Conservation (phyloP, 2,113 vertebrate genomes). For the Loxodonta africana region DNA sequence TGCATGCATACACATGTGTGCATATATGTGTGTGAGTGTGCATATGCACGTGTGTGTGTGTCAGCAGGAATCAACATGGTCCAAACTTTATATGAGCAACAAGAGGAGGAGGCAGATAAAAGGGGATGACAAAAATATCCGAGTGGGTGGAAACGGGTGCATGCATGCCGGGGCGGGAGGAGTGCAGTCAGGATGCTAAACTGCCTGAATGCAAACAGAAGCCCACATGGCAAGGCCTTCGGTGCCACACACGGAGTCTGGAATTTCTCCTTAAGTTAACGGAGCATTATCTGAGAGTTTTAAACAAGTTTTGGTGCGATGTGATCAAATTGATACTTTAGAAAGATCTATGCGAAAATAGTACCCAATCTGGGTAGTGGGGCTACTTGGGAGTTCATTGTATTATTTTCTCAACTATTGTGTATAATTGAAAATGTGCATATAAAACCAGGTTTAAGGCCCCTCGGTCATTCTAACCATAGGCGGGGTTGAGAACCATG, state of each 20-base stretch:
- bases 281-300: neutral
- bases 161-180: too few relatives aligned
- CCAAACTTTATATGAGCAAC: neutral
- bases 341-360: neutral
- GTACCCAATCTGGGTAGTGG: neutral
- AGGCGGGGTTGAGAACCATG: neutral
- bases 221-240: neutral
- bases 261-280: neutral
- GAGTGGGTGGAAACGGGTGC: too few relatives aligned
- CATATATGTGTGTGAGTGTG: neutral
- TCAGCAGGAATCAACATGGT: neutral
- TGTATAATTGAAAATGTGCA: neutral
- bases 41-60: too few relatives aligned
- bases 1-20: neutral
- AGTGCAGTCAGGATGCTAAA: neutral
- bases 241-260: neutral
- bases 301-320: neutral
- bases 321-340: neutral
- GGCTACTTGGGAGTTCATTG: neutral
- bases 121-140: neutral
- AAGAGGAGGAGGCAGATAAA: neutral
- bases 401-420: neutral
- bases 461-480: neutral
- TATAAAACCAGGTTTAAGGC: neutral
- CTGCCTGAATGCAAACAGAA: neutral